These are phyloP conservation scores for Cenopis cana DNA, from an alignment of 2,888 invertebrate genomes.

Conservation along the genomic window DNA sequence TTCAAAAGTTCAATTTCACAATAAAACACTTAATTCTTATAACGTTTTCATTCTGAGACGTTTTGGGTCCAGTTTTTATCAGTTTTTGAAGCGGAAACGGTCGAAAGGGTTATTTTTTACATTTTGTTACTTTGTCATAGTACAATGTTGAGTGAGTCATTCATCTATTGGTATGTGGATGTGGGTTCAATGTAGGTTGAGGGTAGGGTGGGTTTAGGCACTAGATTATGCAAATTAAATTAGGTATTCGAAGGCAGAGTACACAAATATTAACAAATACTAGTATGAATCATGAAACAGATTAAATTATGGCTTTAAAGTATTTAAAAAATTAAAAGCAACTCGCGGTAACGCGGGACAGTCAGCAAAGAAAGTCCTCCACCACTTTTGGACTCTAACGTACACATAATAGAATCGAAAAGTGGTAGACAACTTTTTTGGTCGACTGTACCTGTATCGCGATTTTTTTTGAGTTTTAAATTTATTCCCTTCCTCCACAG, in stretches of 20 bases:
- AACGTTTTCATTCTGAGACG: slow-evolving; percentile 19
- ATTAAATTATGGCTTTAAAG: neutral
- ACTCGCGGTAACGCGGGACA: too few relatives aligned
- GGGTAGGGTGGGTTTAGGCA: slow-evolving; percentile 19
- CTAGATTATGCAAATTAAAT: slow-evolving; percentile 25
- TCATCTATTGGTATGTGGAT: slow-evolving; percentile 8
- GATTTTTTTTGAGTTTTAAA: too few relatives aligned
- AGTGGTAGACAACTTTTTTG: too few relatives aligned
- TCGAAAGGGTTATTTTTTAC: slow-evolving; percentile 7
- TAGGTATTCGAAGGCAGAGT: neutral
- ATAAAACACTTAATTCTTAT: neutral
- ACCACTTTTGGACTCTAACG: too few relatives aligned
- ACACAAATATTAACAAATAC: slow-evolving; percentile 12
- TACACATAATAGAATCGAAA: too few relatives aligned
- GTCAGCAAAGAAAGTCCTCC: too few relatives aligned
- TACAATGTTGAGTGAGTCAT: slow-evolving; percentile 18
- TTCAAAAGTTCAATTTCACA: neutral
- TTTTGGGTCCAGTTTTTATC: slow-evolving; percentile 57
- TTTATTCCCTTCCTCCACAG: too few relatives aligned
- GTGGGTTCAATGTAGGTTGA: slow-evolving; percentile 18
- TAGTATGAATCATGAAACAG: neutral
- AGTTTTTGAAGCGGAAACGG: slow-evolving; percentile 35
- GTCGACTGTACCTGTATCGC: too few relatives aligned
- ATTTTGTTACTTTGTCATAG: slow-evolving; percentile 12
- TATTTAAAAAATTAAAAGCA: too few relatives aligned